Evolutionary conservation across 1,140 invertebrate species (phyloP), one percentile per base, ranked within the genome.

Genomic region (Cheumatopsyche charites): DNA sequence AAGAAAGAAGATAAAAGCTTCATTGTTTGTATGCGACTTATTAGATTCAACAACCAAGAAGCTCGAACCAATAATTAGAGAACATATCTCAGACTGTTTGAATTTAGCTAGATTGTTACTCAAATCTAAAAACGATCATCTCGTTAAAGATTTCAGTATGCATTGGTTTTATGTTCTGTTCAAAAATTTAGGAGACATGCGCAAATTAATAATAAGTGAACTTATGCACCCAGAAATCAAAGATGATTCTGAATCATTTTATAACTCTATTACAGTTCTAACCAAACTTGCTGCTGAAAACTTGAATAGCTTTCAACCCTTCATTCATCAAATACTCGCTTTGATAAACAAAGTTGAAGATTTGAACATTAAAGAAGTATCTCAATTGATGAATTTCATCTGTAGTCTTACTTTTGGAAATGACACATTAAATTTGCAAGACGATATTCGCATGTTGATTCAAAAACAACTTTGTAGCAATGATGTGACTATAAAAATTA

Each of bases 381-480:
- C 78, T 70, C 80, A 79, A 29, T 78, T 82, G 0, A 83, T 83
- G 82, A 80, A 85, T 76, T 78, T 85, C 26, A 62, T 85, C 6
- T 84, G 82, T 76, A 77, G 78, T 12, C 78, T 85, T 15, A 82
- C 84, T 21, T 85, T 83, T 69, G 79, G 78, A 25, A 77, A 78
- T 72, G 79, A 83, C 69, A 81, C 82, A 69, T 83, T 82, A 42
- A 75, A 80, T 19, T 81, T 85, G 29, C 79, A 80, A 70, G 80
- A 84, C 78, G 82, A 85, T 69, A 78, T 85, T 61, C 79, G 83
- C 67, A 84, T 84, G 79, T 80, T 84, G 21, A 83, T 85, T 52
- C 79, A 78, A 71, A 85, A 85, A 76, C 79, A 83, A 76, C 74
- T 85, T 12, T 78, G 80, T 6, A 83, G 81, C 67, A 83, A 80